A percentile compares a stretch with the other conserved stretches of the same genome.
These are phyloP conservation scores for Notothenia rossii DNA, from an alignment of 2,113 vertebrate genomes.

Conservation along the genomic window DNA sequence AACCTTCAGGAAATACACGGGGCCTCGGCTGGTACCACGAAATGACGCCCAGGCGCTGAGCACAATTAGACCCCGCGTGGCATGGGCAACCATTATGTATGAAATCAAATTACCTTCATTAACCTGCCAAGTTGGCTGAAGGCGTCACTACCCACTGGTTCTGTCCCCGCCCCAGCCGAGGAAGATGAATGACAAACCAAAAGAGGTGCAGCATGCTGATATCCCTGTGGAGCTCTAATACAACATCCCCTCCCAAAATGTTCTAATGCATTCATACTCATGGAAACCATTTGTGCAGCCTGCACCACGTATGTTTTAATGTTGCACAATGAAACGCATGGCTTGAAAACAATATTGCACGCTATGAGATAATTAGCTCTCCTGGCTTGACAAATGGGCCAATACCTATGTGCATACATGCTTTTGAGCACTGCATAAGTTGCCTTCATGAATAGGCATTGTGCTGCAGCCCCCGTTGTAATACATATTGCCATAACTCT, in stretches of 20 bases:
- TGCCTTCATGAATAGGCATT: slow-evolving; percentile 90
- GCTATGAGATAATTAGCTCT: slow-evolving; percentile 97
- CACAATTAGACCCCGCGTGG: slow-evolving; percentile 88
- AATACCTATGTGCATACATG: slow-evolving; percentile 98
- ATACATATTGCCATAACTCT: slow-evolving; percentile 78
- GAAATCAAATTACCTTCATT: slow-evolving; percentile 98
- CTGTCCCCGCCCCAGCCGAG: slow-evolving; percentile 78
- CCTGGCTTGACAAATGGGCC: slow-evolving; percentile 97
- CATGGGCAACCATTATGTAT: slow-evolving; percentile 92
- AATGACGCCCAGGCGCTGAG: slow-evolving; percentile 87
- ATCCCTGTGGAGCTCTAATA: slow-evolving; percentile 95
- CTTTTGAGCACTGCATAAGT: slow-evolving; percentile 91
- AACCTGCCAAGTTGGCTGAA: slow-evolving; percentile 98
- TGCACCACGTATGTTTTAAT: slow-evolving; percentile 96
- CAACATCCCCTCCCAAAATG: slow-evolving; percentile 95
- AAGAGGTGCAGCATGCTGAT: slow-evolving; percentile 92
- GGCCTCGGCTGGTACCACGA: slow-evolving; percentile 79
- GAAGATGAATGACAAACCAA: slow-evolving; percentile 93
- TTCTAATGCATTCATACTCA: slow-evolving; percentile 99
- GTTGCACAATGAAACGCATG: slow-evolving; percentile 94
- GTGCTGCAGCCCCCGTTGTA: slow-evolving; percentile 85
- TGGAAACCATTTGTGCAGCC: slow-evolving; percentile 92
- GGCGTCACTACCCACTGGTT: slow-evolving; percentile 94
- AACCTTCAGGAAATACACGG: slow-evolving; percentile 68
- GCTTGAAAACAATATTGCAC: slow-evolving; percentile 92